Evolutionary conservation across 2,888 invertebrate genomes (phyloP).

Genomic region (Heliconius hortense): DNA sequence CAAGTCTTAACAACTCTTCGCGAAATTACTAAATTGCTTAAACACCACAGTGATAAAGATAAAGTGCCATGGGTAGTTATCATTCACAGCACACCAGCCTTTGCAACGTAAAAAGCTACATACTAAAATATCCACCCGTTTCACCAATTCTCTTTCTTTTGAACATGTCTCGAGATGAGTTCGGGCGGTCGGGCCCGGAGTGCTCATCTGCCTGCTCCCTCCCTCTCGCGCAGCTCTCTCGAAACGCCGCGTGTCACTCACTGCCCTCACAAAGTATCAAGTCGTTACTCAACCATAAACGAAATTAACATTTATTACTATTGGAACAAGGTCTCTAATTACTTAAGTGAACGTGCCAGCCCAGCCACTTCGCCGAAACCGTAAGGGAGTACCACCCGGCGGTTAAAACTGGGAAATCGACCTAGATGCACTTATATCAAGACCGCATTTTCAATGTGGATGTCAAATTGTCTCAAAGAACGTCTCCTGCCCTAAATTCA

Average conservation of each 20-base stretch:
- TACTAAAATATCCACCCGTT: slow-evolving; percentile 64
- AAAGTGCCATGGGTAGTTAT: slow-evolving; percentile 15
- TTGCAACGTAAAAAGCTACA: slow-evolving; percentile 52
- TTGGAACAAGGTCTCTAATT: slow-evolving; percentile 63
- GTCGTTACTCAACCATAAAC: slow-evolving; percentile 56
- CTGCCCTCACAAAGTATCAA: slow-evolving; percentile 61
- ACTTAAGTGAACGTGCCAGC: slow-evolving; percentile 43
- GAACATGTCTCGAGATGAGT: slow-evolving; percentile 68
- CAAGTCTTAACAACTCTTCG: not conserved
- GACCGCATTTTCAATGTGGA: slow-evolving; percentile 47
- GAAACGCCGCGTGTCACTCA: slow-evolving; percentile 70
- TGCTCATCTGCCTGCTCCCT: slow-evolving; percentile 55
- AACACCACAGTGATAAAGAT: not conserved
- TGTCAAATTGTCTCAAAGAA: slow-evolving; percentile 42
- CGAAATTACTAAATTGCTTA: not conserved
- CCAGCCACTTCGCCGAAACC: slow-evolving; percentile 7
- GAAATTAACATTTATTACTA: slow-evolving; percentile 64
- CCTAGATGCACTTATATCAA: slow-evolving; percentile 48
- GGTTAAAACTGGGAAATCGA: slow-evolving; percentile 47
- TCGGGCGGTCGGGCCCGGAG: slow-evolving; percentile 63
- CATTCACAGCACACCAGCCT: slow-evolving; percentile 25
- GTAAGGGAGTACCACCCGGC: slow-evolving; percentile 38
- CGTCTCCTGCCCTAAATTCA: slow-evolving; percentile 58
- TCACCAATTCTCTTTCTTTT: slow-evolving; percentile 70
- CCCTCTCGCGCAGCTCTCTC: slow-evolving; percentile 61